Evolutionary conservation across 2,797 vertebrate genomes (phyloP), one percentile per base, ranked within the genome.

Genomic region (Diplodus puntazzo): DNA sequence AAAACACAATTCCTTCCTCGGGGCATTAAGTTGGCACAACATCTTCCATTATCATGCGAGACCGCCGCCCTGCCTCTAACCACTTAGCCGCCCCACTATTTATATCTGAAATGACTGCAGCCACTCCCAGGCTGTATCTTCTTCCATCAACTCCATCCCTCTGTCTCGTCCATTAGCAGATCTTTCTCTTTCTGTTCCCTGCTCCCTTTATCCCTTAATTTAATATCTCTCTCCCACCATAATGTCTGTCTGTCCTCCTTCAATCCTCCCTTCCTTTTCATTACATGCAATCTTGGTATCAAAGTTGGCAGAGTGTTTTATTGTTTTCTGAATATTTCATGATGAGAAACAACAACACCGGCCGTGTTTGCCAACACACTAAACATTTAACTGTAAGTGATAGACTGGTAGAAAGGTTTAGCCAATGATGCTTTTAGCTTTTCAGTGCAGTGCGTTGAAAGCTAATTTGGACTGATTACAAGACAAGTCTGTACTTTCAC

Each of bases 11-110:
- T 21, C 4, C 48, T 34, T 54, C 50, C 46, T 59, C 1, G 14
- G 53, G 54, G 43, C 21, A 30, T 68, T n/a, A 39, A 42, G 17
- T 57, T 12, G 20, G 49, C 53, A 39, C 43, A 60, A 39, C 48
- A 39, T 79, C 42, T 48, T 54, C 68, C 39, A 16, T 11, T 53
- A 34, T 78, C 45, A 58, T 25, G 62, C 52, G 71, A 61, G 75
- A 74, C 64, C 30, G 8, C 71, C 7, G 46, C 66, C 12, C 52
- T 30, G 45, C 75, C 69, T 67, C 64, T 45, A 72, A 74, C 71
- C 76, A 80, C 61, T 82, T 75, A 69, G 14, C 76, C 30, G 53
- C 50, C 49, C 39, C n/a, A 14, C 67, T 82, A 76, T 79, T 83
- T 77, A 77, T 78, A 75, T 75, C 49, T 20, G 23, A 65, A 73